phyloP scores from a whole-genome alignment of 2,113 vertebrate genomes.

The Sebastes fasciatus region DNA sequence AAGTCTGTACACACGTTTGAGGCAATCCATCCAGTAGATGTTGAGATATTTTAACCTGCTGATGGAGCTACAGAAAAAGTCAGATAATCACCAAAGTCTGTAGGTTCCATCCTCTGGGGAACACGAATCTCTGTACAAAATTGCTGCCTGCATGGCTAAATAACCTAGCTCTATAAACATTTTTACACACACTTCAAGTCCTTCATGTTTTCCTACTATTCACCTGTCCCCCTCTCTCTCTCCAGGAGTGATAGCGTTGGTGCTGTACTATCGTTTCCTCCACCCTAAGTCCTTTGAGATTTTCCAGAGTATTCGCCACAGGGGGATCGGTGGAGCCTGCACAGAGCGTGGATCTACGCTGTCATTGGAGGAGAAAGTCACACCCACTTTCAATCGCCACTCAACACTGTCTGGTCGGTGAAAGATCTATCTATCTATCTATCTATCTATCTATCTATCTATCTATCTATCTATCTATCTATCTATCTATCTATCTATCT shows the following conservation, averaged over 20 bases:
- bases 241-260: conserved; percentile 84
- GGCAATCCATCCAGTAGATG: too few species aligned
- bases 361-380: conserved; percentile 57
- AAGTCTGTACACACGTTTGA: too few species aligned
- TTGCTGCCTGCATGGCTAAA: too few species aligned
- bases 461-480: too few species aligned
- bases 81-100: too few species aligned
- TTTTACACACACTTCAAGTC: too few species aligned
- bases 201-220: not conserved
- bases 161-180: too few species aligned
- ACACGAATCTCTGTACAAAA: too few species aligned
- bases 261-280: conserved; percentile 88
- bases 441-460: not conserved
- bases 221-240: conserved; percentile 66
- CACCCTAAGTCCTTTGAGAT: conserved; percentile 90
- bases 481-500: not conserved
- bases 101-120: too few species aligned
- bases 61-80: too few species aligned
- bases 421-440: not conserved
- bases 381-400: conserved; percentile 71
- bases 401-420: conserved; percentile 76
- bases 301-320: conserved; percentile 80
- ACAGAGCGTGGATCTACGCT: conserved; percentile 60
- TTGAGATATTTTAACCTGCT: too few species aligned
- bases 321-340: conserved; percentile 56